A percentile compares a stretch with the other conserved stretches of the same genome.
Evolutionary conservation across 2,113 vertebrate species (phyloP).

Genomic region (Herpetotheres cachinnans): DNA sequence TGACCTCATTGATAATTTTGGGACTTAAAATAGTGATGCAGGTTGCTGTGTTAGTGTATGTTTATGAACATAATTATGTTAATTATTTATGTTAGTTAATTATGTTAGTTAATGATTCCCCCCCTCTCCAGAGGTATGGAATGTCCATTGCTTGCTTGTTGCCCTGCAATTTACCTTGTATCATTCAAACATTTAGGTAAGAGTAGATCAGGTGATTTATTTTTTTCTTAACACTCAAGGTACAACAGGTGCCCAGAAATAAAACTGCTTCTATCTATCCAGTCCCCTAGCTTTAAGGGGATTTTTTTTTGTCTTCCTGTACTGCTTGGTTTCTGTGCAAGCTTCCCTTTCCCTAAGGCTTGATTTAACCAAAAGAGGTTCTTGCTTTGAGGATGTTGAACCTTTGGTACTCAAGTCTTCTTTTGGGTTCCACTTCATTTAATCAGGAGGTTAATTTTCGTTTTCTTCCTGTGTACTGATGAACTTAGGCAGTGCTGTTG

Average conservation of each 20-base stretch:
- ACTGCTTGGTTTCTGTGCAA: not conserved
- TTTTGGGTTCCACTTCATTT: not conserved
- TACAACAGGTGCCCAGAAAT: not conserved
- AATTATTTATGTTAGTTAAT: too few species aligned
- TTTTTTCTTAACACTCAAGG: not conserved
- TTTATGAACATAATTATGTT: too few species aligned
- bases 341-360: not conserved
- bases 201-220: not conserved
- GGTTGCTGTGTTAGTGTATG: not conserved
- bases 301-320: not conserved
- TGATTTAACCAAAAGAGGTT: not conserved
- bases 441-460: not conserved
- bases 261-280: not conserved
- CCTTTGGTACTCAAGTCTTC: not conserved
- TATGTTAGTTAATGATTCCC: not conserved
- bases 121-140: fast-evolving
- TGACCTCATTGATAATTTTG: not conserved
- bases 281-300: not conserved
- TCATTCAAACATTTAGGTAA: not conserved
- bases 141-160: not conserved
- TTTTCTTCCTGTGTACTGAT: not conserved
- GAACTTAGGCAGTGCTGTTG: not conserved
- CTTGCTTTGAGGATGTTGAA: not conserved
- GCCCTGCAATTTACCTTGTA: not conserved
- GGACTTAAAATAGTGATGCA: not conserved